Evolutionary conservation across 2,797 vertebrate genomes (phyloP), one percentile per base, ranked within the genome.

Genomic region (Esox lucius): DNA sequence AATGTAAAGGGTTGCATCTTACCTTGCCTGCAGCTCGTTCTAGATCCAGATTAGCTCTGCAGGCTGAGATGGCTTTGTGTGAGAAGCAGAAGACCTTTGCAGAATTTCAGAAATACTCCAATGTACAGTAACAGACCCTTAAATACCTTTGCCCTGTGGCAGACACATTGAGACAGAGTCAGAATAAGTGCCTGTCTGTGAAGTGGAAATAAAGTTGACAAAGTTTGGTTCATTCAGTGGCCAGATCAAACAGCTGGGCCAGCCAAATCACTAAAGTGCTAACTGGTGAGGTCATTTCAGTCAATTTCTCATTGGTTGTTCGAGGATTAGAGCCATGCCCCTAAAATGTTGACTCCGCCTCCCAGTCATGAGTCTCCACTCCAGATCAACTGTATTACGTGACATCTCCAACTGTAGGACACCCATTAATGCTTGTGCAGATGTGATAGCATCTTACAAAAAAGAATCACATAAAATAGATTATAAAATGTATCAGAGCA

Each of bases 281-380:
- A 80, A 85, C 83, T 24, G 49, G 31, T 39, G 78, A 85, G 81
- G 86, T 87, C 83, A 85, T 83, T 71, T 71, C 84, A 84, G 83
- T 70, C 73, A 67, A 77, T 67, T 74, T 93, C 88, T 92, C 91
- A 94, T 94, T 92, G 90, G 90, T 80, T 78, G 70, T 75, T 79
- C 71, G 78, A 81, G 79, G 76, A 81, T 76, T 53, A 81, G 70
- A 73, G 83, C 79, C 80, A 42, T 83, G 88, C 88, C 90, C 87
- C 88, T 85, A 78, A 81, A 84, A 84, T 81, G 80, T 76, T 90
- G 75, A 86, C 88, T 81, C 91, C 91, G 73, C 92, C 92, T 28
- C 88, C 81, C 71, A 81, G 87, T 89, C 85, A 91, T 90, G 90
- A 90, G 90, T 82, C 67, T 66, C 19, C 53, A 56, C 53, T 56